phyloP scores from a whole-genome alignment of 2,797 vertebrate genomes.

The Rhincodon typus region DNA sequence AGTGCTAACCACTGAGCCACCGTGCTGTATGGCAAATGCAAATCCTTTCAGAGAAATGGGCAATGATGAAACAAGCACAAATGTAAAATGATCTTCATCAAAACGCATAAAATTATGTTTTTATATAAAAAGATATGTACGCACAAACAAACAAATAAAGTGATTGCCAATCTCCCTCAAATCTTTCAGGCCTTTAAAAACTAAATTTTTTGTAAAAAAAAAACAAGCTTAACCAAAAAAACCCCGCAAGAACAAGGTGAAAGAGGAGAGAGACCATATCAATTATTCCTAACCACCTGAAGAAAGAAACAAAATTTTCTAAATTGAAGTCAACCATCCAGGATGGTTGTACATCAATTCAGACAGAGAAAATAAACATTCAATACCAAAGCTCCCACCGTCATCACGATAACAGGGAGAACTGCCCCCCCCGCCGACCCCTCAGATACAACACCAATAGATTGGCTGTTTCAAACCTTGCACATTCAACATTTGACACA shows the following conservation, averaged over 20 bases:
- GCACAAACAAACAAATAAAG: background rate
- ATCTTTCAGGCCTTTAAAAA: no score
- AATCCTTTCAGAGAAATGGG: background rate
- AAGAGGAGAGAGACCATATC: background rate
- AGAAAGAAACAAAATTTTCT: background rate
- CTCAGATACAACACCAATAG: background rate
- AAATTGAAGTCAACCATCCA: background rate
- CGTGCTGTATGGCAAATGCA: background rate
- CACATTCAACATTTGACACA: background rate
- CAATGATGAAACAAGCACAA: background rate
- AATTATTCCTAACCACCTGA: background rate
- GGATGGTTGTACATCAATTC: background rate
- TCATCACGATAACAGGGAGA: no score
- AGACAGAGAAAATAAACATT: background rate
- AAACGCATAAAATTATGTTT: no score
- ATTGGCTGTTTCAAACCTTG: conserved; percentile 31
- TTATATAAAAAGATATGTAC: no score
- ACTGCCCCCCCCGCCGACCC: background rate
- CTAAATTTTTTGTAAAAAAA: background rate
- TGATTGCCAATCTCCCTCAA: background rate
- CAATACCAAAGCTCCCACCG: background rate
- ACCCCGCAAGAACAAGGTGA: background rate
- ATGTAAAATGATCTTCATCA: background rate
- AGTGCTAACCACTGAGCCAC: no score
- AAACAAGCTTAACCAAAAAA: no score